Evolutionary conservation across 2,113 vertebrate species (phyloP).

Genomic region (Tenrec ecaudatus): DNA sequence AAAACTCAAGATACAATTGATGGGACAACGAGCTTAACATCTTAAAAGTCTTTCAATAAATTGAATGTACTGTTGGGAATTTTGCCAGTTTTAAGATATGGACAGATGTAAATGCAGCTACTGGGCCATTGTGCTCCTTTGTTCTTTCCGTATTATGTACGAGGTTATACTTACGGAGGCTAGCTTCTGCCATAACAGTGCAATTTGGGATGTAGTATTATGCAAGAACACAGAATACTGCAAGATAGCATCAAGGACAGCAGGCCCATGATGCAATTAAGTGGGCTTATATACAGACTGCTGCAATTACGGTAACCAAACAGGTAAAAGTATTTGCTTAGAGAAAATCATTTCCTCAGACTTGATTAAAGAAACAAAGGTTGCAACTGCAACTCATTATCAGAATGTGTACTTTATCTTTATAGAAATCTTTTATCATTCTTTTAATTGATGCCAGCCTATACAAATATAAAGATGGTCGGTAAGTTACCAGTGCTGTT

Average conservation of each 20-base stretch:
- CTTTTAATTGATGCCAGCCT: neutral
- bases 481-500: neutral
- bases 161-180: neutral
- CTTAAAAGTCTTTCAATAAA: neutral
- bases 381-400: neutral
- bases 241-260: neutral
- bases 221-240: neutral
- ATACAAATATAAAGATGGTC: neutral
- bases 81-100: constrained; percentile 56
- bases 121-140: constrained; percentile 2
- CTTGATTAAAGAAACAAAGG: neutral
- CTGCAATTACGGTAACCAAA: too few species aligned
- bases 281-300: too few species aligned
- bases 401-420: neutral
- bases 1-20: constrained; percentile 4
- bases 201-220: neutral
- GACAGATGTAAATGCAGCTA: constrained; percentile 2
- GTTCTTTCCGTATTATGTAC: neutral
- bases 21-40: constrained; percentile 22
- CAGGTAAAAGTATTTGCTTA: neutral
- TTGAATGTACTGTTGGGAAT: neutral
- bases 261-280: too few species aligned
- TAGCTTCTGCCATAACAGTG: neutral
- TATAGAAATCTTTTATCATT: constrained; percentile 20
- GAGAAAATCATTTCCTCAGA: neutral